Percentiles rank a stretch among this genome's conserved stretches.
These are phyloP conservation scores for Heterocephalus glaber DNA, from an alignment of 2,113 vertebrate genomes.

Conservation along the genomic window DNA sequence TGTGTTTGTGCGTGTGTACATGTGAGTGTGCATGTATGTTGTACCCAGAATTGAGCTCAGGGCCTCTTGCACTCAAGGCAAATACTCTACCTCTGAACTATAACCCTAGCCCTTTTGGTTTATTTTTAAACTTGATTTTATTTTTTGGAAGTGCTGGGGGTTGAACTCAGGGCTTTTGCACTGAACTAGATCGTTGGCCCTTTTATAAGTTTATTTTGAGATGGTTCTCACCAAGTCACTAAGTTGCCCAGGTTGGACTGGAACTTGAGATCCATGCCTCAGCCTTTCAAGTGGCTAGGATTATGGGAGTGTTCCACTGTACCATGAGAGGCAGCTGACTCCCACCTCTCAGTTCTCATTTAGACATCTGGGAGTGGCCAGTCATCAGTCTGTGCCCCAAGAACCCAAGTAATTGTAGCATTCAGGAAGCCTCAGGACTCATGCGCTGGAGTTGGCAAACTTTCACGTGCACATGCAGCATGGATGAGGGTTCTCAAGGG, in stretches of 20 bases:
- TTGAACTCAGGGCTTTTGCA: background rate
- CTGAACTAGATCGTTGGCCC: background rate
- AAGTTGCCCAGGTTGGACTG: background rate
- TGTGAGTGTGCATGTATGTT: background rate
- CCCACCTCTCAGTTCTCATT: background rate
- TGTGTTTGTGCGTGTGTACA: background rate
- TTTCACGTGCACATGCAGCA: fast-evolving
- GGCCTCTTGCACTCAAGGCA: background rate
- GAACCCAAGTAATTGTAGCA: background rate
- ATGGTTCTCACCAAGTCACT: background rate
- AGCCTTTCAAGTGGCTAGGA: background rate
- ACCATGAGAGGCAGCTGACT: too few species aligned
- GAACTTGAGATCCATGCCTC: background rate
- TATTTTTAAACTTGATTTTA: background rate
- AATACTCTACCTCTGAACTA: background rate
- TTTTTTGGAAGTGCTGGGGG: background rate
- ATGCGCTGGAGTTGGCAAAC: fast-evolving
- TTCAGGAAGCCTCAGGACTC: fast-evolving
- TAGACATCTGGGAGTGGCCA: background rate
- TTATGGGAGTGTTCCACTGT: background rate
- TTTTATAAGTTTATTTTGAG: background rate
- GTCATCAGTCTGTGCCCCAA: background rate
- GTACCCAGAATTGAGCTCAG: background rate
- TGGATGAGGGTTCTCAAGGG: fast-evolving
- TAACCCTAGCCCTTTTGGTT: background rate